These are phyloP conservation scores for Percina caprodes DNA, from an alignment of 2,113 vertebrate genomes.

Conservation along the genomic window DNA sequence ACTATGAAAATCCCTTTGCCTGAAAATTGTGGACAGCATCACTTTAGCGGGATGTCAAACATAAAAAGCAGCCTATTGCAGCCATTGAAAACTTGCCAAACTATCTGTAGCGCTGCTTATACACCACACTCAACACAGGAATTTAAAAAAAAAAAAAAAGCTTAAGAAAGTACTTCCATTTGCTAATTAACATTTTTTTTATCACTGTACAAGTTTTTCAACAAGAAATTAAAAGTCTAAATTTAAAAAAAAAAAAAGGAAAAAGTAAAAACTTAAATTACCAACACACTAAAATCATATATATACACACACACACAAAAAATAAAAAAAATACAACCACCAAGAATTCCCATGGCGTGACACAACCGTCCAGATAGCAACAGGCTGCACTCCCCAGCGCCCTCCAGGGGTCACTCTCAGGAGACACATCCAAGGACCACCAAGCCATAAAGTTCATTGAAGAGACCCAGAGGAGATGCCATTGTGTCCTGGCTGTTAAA, in stretches of 20 bases:
- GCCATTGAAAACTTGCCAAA: constrained; percentile 61
- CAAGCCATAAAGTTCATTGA: constrained; percentile 20
- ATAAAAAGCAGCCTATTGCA: constrained; percentile 41
- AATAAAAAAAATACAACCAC: constrained; percentile 20
- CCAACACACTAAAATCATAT: constrained; percentile 80
- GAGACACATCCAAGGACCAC: constrained; percentile 46
- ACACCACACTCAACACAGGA: constrained; percentile 60
- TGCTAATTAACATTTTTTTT: constrained; percentile 62
- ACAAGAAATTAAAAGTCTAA: constrained; percentile 64
- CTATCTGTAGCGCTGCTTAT: constrained; percentile 46
- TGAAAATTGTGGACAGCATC: constrained; percentile 55
- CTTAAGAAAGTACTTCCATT: constrained; percentile 39
- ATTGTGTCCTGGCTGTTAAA: constrained; percentile 30
- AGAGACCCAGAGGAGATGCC: constrained; percentile 27
- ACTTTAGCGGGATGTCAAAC: constrained; percentile 48
- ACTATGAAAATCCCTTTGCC: constrained; percentile 55
- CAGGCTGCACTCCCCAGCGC: constrained; percentile 40
- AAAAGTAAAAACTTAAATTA: constrained; percentile 76
- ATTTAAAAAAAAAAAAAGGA: constrained; percentile 54
- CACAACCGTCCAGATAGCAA: constrained; percentile 49
- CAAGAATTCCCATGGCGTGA: constrained; percentile 53
- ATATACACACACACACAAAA: constrained; percentile 55
- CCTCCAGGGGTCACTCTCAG: constrained; percentile 68
- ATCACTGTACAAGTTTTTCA: constrained; percentile 68
- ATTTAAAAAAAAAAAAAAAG: constrained; percentile 37